Base-by-base conservation (phyloP, 2,797 vertebrate species). In the Telmatherina bonti region DNA sequence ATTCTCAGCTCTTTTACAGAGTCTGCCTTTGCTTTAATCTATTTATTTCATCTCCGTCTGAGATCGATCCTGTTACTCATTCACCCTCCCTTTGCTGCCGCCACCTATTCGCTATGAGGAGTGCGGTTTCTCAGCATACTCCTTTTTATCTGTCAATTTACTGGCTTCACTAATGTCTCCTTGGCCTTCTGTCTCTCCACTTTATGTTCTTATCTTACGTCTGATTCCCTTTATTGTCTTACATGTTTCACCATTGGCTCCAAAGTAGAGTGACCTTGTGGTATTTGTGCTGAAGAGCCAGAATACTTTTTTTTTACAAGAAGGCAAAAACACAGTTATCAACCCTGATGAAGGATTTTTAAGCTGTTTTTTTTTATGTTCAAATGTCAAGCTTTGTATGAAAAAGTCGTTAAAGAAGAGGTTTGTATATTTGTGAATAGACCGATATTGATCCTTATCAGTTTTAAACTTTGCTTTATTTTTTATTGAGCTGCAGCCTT, bases 21-120 rank as follows among this genome's bases (percentile, higher is more conserved):
- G 24, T 69, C 55, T 63, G 66, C 78, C 67, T 71, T 38, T 41
- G 29, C 73, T 85, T 88, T 86, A 79, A 87, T 87, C 84, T 83
- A 65, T 85, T 83, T 81, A 84, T 83, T 84, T 87, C 66, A 80
- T 87, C 79, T 82, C 69, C 0, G 3, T 68, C 75, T 84, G 36
- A 70, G 66, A 86, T 89, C 36, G 75, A 85, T 89, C 68, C 55
- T 62, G 52, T 89, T 79, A 76, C 72, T 84, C 67, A 73, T 49
- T 54, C 33, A 49, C 67, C 78, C 45, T 64, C 67, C 70, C 57
- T 67, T 26, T 57, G 62, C 74, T 74, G 67, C 49, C 51, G 56
- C 31, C 53, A 26, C 56, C 18, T 71, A 20, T 57, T 70, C 72
- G 71, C 54, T 27, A 22, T 52, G 49, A 72, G 57, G 62, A 64